Conservation (phyloP, 2,113 vertebrate genomes). For the western clawed frog (Xenopus tropicalis) region UCB_Xtro_10.0 CM004451.2:65798501-65799000, state of each 20-base stretch:
- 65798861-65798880: not conserved
- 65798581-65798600: too few relatives aligned
- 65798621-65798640: not conserved
- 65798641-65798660: not conserved
- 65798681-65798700: not conserved
- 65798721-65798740: not conserved
- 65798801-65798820: not conserved
- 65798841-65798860: not conserved
- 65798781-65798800: not conserved
- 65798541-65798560: too few relatives aligned
- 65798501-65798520: too few relatives aligned
- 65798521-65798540: too few relatives aligned
- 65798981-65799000: too few relatives aligned
- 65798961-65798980: too few relatives aligned
- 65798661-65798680: not conserved
- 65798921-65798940: too few relatives aligned
- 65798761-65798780: not conserved
- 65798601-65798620: not conserved
- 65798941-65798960: too few relatives aligned
- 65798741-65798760: not conserved
- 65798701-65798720: not conserved
- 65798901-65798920: not conserved
- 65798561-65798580: too few relatives aligned
- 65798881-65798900: not conserved
- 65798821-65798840: not conserved